Conservation (phyloP, 2,888 invertebrate genomes). For the Candidula unifasciata region DNA sequence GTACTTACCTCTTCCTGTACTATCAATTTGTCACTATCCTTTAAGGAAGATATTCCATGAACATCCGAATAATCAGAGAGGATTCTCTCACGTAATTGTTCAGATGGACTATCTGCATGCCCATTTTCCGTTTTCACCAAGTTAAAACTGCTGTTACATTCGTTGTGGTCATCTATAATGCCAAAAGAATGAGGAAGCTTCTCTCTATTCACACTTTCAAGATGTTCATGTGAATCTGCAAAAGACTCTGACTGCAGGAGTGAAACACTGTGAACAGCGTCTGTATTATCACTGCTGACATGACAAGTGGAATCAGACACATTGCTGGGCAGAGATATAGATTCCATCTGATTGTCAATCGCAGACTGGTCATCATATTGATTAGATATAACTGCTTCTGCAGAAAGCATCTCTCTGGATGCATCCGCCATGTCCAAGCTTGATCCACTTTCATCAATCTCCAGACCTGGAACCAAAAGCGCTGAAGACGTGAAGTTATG, state of each 20-base stretch:
- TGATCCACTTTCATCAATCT: neutral
- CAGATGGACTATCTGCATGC: neutral
- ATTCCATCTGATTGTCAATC: neutral
- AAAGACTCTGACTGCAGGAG: neutral
- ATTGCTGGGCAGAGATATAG: neutral
- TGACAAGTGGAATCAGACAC: neutral
- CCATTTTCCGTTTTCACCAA: neutral
- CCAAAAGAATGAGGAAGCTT: neutral
- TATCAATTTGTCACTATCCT: neutral
- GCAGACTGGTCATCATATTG: neutral
- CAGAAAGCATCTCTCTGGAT: neutral
- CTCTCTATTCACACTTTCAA: neutral
- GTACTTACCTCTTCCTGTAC: conserved; percentile 50
- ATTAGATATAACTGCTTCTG: neutral
- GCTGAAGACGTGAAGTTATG: neutral
- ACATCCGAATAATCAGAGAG: neutral
- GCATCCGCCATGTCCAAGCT: neutral
- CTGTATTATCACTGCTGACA: neutral
- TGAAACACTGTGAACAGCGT: neutral
- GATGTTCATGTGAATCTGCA: neutral
- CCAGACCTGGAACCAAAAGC: too few species aligned
- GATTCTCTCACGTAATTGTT: neutral
- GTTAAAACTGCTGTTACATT: neutral
- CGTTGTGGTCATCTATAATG: neutral
- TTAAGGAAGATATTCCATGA: neutral